Evolutionary conservation across 2,113 vertebrate genomes (phyloP), one percentile per base, ranked within the genome.

Genomic region (Limnothrissa miodon): DNA sequence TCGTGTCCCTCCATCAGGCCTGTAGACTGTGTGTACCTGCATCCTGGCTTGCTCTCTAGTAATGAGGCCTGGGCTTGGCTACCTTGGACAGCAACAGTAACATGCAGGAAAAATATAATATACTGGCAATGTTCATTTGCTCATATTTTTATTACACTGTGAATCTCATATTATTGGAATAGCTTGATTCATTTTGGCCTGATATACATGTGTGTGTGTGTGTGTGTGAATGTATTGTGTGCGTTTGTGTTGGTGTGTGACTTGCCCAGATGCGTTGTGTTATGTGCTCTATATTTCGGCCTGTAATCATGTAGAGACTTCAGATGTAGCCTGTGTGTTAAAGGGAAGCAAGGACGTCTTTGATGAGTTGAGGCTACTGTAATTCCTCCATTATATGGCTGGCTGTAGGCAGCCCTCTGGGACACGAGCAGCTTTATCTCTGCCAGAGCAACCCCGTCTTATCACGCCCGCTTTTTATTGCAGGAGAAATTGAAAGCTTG

Each of bases 381-480:
- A 78, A 33, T 53, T 2, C 8, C 36, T 48, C 84, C 21, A 23
- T 23, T 59, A 81, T 81, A 81, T 81, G n/a, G 23, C 9, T 23
- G 39, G 51, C 66, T 36, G 33, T 33, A 39, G 80, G 4, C 21
- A 81, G 53, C 80, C n/a, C 36, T 11, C 44, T 15, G 21, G 36
- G 74, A 78, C n/a, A 48, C 8, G 23, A 39, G 21, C 17, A 82
- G 78, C n/a, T 87, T 87, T 83, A 80, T 86, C 83, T 39, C 39
- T 78, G 84, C 82, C 84, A 2, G 17, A 42, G 84, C 78, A 80
- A 78, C 1, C 82, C 33, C 0, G 33, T 82, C 59, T 87, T 86
- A 83, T 88, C 83, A 81, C n/a, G n/a, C 48, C 84, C 82, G 11
- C 19, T 79, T 85, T 85, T 88, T n/a, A 84, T 83, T 89, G 85